Conservation (phyloP, 2,113 vertebrate species). For the Typhlomys cinereus region DNA sequence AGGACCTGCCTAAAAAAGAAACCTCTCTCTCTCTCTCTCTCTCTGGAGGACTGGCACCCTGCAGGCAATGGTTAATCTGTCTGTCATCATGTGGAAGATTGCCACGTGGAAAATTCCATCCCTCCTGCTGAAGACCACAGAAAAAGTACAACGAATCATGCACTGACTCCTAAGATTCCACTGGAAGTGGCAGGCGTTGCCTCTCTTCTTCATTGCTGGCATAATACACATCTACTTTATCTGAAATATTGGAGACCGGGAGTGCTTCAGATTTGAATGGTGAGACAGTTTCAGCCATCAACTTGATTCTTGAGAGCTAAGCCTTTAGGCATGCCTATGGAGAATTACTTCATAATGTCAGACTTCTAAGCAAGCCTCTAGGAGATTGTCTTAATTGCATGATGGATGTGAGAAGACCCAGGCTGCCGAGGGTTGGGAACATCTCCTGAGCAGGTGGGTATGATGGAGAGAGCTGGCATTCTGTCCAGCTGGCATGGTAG, state of each 20-base stretch:
- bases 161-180: not conserved
- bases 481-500: no score
- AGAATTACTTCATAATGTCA: no score
- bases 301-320: no score
- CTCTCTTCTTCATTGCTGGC: not conserved
- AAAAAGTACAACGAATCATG: not conserved
- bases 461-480: no score
- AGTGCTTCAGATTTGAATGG: not conserved
- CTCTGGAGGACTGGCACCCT: not conserved
- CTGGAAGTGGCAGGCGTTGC: not conserved
- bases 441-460: no score
- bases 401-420: no score
- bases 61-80: no score
- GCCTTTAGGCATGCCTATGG: no score
- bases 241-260: not conserved
- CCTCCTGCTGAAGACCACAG: not conserved
- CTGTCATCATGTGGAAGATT: not conserved
- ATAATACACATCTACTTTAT: not conserved
- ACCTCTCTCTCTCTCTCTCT: not conserved
- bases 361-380: no score
- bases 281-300: no score
- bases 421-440: no score
- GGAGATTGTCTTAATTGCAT: no score
- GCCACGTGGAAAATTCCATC: not conserved
- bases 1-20: not conserved